phyloP scores from a whole-genome alignment of 35 echinoderm and acorn worm genomes.

The Diadema setosum region DNA sequence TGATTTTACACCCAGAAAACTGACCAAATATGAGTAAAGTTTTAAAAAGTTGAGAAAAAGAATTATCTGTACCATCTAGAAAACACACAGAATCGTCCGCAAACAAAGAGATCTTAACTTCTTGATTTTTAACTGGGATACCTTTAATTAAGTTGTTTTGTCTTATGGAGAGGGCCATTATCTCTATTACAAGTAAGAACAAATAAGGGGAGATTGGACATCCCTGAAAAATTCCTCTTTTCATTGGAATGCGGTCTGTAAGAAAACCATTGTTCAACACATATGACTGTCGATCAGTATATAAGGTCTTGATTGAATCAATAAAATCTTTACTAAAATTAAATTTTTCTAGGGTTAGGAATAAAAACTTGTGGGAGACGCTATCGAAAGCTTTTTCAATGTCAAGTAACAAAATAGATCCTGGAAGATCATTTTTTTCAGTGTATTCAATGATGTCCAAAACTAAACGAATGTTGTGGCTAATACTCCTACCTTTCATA shows the following conservation, averaged over 20 bases:
- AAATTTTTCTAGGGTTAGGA: too few species aligned
- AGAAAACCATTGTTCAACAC: slow-evolving; percentile 9
- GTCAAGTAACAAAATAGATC: too few species aligned
- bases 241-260: neutral
- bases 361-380: too few species aligned
- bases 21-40: neutral
- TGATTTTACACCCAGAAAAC: neutral
- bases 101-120: slow-evolving; percentile 5
- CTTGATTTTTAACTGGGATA: neutral
- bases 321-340: too few species aligned
- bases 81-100: slow-evolving; percentile 18
- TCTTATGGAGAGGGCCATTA: neutral
- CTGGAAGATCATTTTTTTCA: neutral
- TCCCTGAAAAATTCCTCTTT: neutral
- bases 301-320: too few species aligned
- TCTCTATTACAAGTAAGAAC: neutral
- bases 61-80: neutral
- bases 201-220: slow-evolving; percentile 2
- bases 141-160: neutral
- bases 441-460: neutral
- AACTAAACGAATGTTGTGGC: neutral
- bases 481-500: slow-evolving; percentile 14
- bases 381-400: too few species aligned
- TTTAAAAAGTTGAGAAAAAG: slow-evolving; percentile 16
- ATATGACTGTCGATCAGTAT: too few species aligned